Conservation (phyloP, 64 coral and sea anemone genomes). For the Porites lutea region DNA sequence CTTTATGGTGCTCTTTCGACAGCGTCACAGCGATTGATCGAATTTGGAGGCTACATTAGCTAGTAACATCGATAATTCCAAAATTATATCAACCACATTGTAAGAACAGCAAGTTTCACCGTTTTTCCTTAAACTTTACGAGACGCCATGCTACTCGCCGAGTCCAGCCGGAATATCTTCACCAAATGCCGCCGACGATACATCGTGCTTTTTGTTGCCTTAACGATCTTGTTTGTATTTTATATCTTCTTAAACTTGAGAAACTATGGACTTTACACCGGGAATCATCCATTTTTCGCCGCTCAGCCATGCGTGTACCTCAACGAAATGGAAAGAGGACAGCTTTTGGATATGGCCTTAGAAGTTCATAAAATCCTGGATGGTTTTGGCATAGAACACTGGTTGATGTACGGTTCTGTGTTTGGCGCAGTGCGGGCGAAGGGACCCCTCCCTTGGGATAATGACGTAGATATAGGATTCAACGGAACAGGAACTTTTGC, state of each 20-base stretch:
- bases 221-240: background rate
- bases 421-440: conserved; percentile 36
- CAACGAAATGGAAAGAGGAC: background rate
- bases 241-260: background rate
- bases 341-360: conserved; percentile 47
- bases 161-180: no score
- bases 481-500: background rate
- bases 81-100: no score
- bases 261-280: background rate
- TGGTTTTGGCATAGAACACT: conserved; percentile 24
- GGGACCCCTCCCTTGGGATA: conserved; percentile 69
- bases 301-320: background rate
- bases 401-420: conserved; percentile 70
- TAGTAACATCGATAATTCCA: no score
- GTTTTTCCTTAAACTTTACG: no score
- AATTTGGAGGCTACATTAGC: no score
- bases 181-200: no score
- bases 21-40: no score
- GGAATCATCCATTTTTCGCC: background rate
- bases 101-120: no score
- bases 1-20: no score
- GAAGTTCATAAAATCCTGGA: conserved; percentile 53
- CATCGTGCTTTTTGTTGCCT: no score
- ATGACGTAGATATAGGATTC: conserved; percentile 71
- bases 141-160: no score